Conservation (phyloP, 2,888 invertebrate genomes). For the Diarsia brunnea region DNA sequence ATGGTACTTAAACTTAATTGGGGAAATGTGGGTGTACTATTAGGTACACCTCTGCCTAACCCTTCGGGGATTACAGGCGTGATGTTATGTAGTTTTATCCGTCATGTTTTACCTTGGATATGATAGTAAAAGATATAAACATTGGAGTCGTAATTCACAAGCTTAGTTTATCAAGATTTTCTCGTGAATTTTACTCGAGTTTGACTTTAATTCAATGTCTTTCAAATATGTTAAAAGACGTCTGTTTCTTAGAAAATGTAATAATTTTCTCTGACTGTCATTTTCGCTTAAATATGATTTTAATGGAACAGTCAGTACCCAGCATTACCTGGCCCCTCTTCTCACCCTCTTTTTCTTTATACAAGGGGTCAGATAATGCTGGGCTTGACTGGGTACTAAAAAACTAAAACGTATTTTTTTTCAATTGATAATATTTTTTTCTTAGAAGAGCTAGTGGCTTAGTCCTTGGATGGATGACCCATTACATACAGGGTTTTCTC, state of each 20-base stretch:
- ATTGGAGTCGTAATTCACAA: conserved; percentile 15
- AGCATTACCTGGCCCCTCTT: too few relatives aligned
- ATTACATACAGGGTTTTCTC: too few relatives aligned
- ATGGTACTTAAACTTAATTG: too few relatives aligned
- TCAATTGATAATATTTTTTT: not conserved
- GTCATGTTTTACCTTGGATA: conserved; percentile 23
- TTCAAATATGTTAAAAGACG: conserved; percentile 8
- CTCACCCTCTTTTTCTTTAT: too few relatives aligned
- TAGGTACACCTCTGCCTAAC: too few relatives aligned
- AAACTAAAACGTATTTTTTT: not conserved
- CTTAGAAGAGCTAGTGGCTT: not conserved
- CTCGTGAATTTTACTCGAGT: not conserved
- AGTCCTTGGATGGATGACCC: too few relatives aligned
- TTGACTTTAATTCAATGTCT: conserved; percentile 31
- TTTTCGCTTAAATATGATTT: conserved; percentile 5
- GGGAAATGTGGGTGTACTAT: too few relatives aligned
- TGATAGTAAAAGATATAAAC: conserved; percentile 18
- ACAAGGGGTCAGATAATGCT: too few relatives aligned
- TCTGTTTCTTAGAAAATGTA: not conserved
- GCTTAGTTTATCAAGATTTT: conserved; percentile 16
- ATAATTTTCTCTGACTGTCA: not conserved
- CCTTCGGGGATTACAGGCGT: too few relatives aligned
- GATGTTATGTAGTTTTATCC: too few relatives aligned
- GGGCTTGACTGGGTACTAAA: not conserved
- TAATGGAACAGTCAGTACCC: too few relatives aligned